Base-by-base conservation (phyloP, 1,140 invertebrate genomes). In the Caenorhabditis tropicalis region DNA sequence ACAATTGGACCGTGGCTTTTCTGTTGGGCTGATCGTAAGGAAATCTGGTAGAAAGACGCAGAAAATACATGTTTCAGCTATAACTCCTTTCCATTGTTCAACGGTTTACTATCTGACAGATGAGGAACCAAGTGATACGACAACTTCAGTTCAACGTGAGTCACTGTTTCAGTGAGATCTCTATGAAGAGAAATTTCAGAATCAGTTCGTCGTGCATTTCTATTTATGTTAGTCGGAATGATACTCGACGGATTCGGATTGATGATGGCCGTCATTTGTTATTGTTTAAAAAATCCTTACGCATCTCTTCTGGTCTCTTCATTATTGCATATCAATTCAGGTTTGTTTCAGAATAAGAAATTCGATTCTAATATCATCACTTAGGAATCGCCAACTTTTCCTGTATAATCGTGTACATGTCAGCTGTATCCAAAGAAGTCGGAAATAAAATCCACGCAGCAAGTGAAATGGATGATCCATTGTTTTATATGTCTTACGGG, bases 331-430 rank as follows among this genome's bases (percentile, higher is more conserved):
- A 91, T 91, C 49, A 87, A 91, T 36, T 87, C 90, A 21, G 90
- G 89, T 83, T 24, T 7, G 53, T 53, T 79, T 36, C 7, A 56
- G 21, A 15, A 46, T 16, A 79, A 5, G 24, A 48, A 36, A 80
- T 4, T 10, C 9, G 31, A 74, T 15, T 70, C 31, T 24, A 51
- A 79, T 74, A 70, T 27, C 27, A 15, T 24, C 12, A 46, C 87
- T 79, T 24, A 89, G 89, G 89, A 36, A 82, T 91, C 33, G 84
- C 86, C n/a, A 89, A 91, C 49, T 90, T 91, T 65, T 74, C 65
- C 9, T 89, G 89, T 82, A 90, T 90, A 15, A 91, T 90, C 24
- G 86, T 90, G 36, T 91, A 89, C 88, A 90, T 89, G 86, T 86
- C 88, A 4, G 85, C 89, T 1, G 88, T 91, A 7, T 91, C 90